These are phyloP conservation scores for Ligdia adustata DNA, from an alignment of 2,888 invertebrate genomes.

Conservation along the genomic window DNA sequence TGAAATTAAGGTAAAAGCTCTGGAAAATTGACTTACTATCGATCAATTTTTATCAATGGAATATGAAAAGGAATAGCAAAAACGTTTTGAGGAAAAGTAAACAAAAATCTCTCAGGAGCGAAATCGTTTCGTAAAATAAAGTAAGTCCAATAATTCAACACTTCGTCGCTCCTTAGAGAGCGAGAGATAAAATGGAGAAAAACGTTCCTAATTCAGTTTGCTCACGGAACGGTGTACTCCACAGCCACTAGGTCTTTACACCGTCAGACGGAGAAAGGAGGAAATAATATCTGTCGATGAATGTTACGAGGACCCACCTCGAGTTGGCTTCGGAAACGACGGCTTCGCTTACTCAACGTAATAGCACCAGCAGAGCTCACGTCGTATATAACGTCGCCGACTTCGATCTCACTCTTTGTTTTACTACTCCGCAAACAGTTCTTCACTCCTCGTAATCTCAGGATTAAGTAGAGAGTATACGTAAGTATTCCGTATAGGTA, in stretches of 20 bases:
- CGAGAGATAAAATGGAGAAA: conserved; percentile 76
- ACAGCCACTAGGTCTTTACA: conserved; percentile 62
- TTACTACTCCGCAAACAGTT: conserved; percentile 39
- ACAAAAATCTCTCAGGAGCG: conserved; percentile 66
- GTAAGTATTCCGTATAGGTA: conserved; percentile 32
- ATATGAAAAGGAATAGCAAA: conserved; percentile 53
- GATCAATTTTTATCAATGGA: conserved; percentile 45
- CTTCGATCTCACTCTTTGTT: conserved; percentile 39
- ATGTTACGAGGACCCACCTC: conserved; percentile 44
- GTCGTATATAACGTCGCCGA: conserved; percentile 28
- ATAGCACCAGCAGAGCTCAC: conserved; percentile 40
- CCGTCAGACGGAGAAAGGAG: conserved; percentile 47
- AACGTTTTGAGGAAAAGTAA: conserved; percentile 67
- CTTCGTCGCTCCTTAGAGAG: conserved; percentile 71
- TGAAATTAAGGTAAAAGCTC: conserved; percentile 16
- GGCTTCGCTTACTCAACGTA: conserved; percentile 53
- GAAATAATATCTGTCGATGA: conserved; percentile 68
- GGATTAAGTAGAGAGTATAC: conserved; percentile 36
- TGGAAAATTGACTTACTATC: conserved; percentile 39
- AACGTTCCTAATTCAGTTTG: conserved; percentile 80
- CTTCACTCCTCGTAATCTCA: conserved; percentile 27
- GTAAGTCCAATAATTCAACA: conserved; percentile 79
- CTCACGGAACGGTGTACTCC: conserved; percentile 61
- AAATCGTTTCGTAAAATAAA: conserved; percentile 79
- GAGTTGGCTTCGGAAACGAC: conserved; percentile 52